Percentiles rank a stretch among this genome's conserved stretches.
Evolutionary conservation across 1,140 invertebrate species (phyloP).

Genomic region (Cydia pomonella): DNA sequence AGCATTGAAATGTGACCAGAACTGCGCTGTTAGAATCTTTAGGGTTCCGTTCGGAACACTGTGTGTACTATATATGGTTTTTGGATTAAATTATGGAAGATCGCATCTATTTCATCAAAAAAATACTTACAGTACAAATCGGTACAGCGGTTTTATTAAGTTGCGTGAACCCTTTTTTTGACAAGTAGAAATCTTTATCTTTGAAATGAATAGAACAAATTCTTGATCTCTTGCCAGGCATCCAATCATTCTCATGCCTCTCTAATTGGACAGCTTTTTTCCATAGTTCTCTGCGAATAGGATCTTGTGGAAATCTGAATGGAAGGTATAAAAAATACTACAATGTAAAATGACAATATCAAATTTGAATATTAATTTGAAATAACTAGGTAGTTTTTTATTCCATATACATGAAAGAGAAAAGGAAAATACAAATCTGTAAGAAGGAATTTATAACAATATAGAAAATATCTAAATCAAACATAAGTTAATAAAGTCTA

Average conservation of each 20-base stretch:
- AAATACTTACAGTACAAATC: not conserved
- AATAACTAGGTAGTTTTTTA: not conserved
- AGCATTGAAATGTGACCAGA: too few species aligned
- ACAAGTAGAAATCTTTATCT: not conserved
- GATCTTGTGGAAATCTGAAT: not conserved
- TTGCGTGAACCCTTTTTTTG: not conserved
- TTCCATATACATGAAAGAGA: too few species aligned
- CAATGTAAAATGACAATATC: too few species aligned
- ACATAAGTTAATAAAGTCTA: not conserved
- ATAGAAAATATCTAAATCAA: too few species aligned
- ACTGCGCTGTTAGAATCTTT: too few species aligned
- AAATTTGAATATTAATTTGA: not conserved
- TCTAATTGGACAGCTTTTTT: not conserved
- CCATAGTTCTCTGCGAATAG: not conserved
- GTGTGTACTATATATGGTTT: too few species aligned
- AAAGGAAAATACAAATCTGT: too few species aligned
- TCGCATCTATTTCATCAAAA: not conserved
- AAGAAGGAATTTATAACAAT: too few species aligned
- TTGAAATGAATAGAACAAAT: slow-evolving; percentile 1
- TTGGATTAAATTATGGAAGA: too few species aligned
- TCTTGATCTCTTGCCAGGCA: not conserved
- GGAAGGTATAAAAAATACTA: not conserved
- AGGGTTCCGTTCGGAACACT: too few species aligned
- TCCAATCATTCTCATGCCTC: not conserved
- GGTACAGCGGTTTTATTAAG: not conserved